Percentiles rank a stretch among this genome's conserved stretches.
Evolutionary conservation across 2,888 invertebrate species (phyloP).

Genomic region (Odontomyia ornata): DNA sequence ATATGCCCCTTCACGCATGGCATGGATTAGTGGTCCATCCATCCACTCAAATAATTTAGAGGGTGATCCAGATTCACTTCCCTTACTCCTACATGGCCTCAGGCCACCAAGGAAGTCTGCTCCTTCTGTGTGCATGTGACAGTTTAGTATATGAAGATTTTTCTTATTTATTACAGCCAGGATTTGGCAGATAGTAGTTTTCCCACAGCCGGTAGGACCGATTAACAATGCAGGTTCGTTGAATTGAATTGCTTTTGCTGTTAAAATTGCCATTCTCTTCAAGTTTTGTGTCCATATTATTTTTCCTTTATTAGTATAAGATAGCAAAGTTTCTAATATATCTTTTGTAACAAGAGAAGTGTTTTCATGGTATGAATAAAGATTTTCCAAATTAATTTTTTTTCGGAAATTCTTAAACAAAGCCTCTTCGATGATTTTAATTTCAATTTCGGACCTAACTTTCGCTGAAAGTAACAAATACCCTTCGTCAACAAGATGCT

Average conservation of each 20-base stretch:
- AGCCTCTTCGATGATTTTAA: slow-evolving; percentile 80
- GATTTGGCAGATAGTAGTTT: slow-evolving; percentile 94
- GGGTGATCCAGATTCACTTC: slow-evolving; percentile 57
- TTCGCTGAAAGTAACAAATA: slow-evolving; percentile 93
- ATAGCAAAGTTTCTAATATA: slow-evolving; percentile 74
- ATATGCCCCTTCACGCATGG: slow-evolving; percentile 87
- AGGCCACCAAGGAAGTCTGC: slow-evolving; percentile 97
- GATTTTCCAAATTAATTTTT: slow-evolving; percentile 72
- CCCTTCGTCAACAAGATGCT: slow-evolving; percentile 95
- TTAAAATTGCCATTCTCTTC: slow-evolving; percentile 80
- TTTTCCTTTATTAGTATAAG: slow-evolving; percentile 69
- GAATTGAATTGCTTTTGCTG: slow-evolving; percentile 86
- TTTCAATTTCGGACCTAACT: slow-evolving; percentile 86
- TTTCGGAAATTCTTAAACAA: slow-evolving; percentile 82
- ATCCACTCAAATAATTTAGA: slow-evolving; percentile 92
- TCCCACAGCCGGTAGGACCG: slow-evolving; percentile 98
- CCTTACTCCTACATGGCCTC: slow-evolving; percentile 79
- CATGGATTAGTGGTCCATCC: slow-evolving; percentile 91
- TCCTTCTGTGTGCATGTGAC: slow-evolving; percentile 98
- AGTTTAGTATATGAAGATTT: slow-evolving; percentile 85
- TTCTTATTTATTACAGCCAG: slow-evolving; percentile 75
- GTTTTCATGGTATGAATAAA: slow-evolving; percentile 74
- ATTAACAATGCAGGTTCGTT: slow-evolving; percentile 94
- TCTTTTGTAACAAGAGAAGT: slow-evolving; percentile 81
- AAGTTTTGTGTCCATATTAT: slow-evolving; percentile 96